Base-by-base conservation (phyloP, 1,140 invertebrate genomes). In the Drosophila kanapiae region DNA sequence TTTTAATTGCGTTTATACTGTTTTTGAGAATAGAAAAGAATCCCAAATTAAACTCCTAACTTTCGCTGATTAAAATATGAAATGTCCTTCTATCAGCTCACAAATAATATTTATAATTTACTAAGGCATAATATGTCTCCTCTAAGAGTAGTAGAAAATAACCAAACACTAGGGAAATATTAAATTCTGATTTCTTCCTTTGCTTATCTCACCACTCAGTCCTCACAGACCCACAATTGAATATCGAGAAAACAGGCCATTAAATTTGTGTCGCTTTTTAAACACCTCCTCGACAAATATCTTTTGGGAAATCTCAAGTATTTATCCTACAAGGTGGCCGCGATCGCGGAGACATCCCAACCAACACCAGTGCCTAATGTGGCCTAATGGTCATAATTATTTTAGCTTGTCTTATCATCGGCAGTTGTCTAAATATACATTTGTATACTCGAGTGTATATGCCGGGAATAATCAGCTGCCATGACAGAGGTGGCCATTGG, bases 311-410 rank as follows among this genome's bases (percentile, higher is more conserved):
- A 72, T 49, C 53, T 47, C 37, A 37, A 49, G 37, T 60, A 33
- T 72, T 72, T 72, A 49, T 71, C 35, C 68, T 37, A 62, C 65
- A 40, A 71, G 57, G 58, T 78, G 75, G 27, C 40, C 10, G 38
- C 47, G 56, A 69, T 54, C 49, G 53, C 38, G 16, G 38, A 40
- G 75, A 56, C 75, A 47, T 79, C 51, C 82, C 64, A 54, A 48
- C 82, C 64, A 54, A 48, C 51, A 80, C 49, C 65, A 72, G 53
- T 63, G 77, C 76, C 83, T 74, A 78, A 78, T 78, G 81, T 75
- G 63, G 59, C 70, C 85, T 88, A 88, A 88, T 88, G 85, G 85
- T 64, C 64, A 84, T 90, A 88, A 88, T 88, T 88, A 90, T 88
- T 88, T 88, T 82, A 67, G 71, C 70, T 90, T 83, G 78, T 78